Evolutionary conservation across 2,888 invertebrate genomes (phyloP).

Genomic region (Pyrochroa serraticornis): DNA sequence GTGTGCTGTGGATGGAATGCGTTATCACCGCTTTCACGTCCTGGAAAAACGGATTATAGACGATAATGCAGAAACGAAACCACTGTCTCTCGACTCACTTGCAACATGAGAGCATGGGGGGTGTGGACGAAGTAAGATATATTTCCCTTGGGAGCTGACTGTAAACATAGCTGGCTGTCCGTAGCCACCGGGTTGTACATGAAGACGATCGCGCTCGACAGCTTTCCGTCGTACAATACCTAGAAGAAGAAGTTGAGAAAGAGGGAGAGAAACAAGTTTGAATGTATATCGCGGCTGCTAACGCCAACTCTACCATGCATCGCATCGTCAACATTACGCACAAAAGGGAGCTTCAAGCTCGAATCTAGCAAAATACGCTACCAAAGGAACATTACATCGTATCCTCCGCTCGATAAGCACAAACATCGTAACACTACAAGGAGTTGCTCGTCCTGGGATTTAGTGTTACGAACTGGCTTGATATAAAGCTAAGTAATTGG

Average conservation of each 20-base stretch:
- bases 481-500: background rate
- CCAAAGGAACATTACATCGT: background rate
- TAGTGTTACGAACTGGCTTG: too few relatives aligned
- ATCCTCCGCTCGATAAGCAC: background rate
- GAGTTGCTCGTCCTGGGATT: too few relatives aligned
- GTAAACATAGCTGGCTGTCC: slow-evolving; percentile 97
- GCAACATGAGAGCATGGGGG: slow-evolving; percentile 98
- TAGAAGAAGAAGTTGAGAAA: slow-evolving; percentile 56
- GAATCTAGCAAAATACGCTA: too few relatives aligned
- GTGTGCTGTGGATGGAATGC: slow-evolving; percentile 97
- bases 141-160: slow-evolving; percentile 98
- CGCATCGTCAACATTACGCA: too few relatives aligned
- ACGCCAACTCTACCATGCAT: slow-evolving; percentile 11
- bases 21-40: slow-evolving; percentile 99
- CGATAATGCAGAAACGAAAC: slow-evolving; percentile 20
- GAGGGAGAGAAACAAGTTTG: background rate
- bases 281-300: background rate
- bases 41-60: slow-evolving; percentile 61
- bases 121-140: slow-evolving; percentile 98
- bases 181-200: slow-evolving; percentile 99
- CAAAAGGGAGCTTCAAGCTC: too few relatives aligned
- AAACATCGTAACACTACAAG: background rate
- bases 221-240: slow-evolving; percentile 98
- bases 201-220: slow-evolving; percentile 96
- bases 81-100: slow-evolving; percentile 65